A percentile compares a stretch with the other conserved stretches of the same genome.
Conservation (phyloP, 2,888 invertebrate species). For the Campoplex nolae region DNA sequence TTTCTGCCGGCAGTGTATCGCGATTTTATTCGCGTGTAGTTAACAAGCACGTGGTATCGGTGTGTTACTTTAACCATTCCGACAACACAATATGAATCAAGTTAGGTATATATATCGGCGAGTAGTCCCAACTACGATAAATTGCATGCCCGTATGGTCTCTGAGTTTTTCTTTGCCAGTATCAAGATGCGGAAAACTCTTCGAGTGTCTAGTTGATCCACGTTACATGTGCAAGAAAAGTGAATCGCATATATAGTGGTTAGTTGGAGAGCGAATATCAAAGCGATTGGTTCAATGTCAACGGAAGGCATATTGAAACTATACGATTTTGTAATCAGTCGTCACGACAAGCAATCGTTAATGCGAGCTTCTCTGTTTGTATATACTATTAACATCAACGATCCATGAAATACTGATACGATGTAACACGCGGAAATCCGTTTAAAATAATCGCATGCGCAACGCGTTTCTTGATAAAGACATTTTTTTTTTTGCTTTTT, state of each 20-base stretch:
- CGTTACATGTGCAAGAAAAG: not conserved
- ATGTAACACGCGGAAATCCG: constrained; percentile 19
- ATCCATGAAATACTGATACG: constrained; percentile 29
- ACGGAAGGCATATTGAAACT: constrained; percentile 54
- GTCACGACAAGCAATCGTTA: constrained; percentile 42
- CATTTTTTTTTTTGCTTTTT: not conserved
- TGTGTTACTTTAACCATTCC: constrained; percentile 57
- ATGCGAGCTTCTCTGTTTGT: not conserved
- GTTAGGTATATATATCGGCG: not conserved
- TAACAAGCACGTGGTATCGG: constrained; percentile 60
- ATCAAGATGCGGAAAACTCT: constrained; percentile 18
- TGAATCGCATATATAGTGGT: not conserved
- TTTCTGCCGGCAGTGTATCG: constrained; percentile 20
- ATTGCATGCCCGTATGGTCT: constrained; percentile 32
- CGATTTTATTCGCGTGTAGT: constrained; percentile 37
- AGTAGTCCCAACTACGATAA: constrained; percentile 27
- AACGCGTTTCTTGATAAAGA: not conserved
- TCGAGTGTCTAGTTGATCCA: not conserved
- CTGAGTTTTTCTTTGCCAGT: constrained; percentile 16
- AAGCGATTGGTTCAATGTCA: constrained; percentile 67
- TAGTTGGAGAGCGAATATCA: constrained; percentile 38
- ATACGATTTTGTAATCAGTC: constrained; percentile 50
- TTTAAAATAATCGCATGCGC: not conserved
- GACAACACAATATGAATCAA: constrained; percentile 24
- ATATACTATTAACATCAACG: constrained; percentile 7